Base-by-base conservation (phyloP, 2,888 invertebrate species). In the Ecliptopera silaceata region DNA sequence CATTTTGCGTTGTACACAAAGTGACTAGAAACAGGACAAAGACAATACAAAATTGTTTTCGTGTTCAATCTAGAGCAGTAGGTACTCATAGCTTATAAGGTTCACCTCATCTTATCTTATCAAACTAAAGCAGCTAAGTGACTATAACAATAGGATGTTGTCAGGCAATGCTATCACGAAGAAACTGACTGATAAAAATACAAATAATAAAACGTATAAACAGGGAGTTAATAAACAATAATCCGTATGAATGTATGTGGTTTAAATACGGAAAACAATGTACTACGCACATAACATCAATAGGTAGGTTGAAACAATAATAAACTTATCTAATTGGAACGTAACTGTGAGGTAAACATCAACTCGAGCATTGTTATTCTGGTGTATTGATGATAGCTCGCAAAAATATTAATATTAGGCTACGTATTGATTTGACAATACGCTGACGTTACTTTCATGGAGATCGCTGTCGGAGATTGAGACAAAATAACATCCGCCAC, bases 291-390 rank as follows among this genome's bases (percentile, higher is more conserved):
- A 18, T 39, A 39, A 39, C 12, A n/a, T n/a, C 22, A n/a, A 41
- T 41, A 41, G 18, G 20, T 20, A 41, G 18, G n/a, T 39, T 39
- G 18, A 39, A 18, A 48, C 43, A 48, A 48, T 55, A 48, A 48
- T 43, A 55, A 48, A 20, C 18, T 31, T 55, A 55, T 55, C 55
- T 44, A 48, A 55, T 38, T 53, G 47, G 46, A 42, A 53, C 41
- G 26, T 47, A 17, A 22, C 18, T 18, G 4, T 15, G 43, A 50
- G 38, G 36, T 43, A 17, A 29, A 29, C 18, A 11, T 15, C 29
- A 29, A 42, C 3, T 29, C 20, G 18, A 38, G 11, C 17, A 29
- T 43, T 54, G 36, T 47, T 53, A 12, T 26, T 32, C n/a, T 22
- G 17, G n/a, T 26, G 6, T 17, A 12, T 13, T 13, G 6, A 42